Conservation (phyloP, 2,797 vertebrate genomes). For the Mionectes olivaceus region DNA sequence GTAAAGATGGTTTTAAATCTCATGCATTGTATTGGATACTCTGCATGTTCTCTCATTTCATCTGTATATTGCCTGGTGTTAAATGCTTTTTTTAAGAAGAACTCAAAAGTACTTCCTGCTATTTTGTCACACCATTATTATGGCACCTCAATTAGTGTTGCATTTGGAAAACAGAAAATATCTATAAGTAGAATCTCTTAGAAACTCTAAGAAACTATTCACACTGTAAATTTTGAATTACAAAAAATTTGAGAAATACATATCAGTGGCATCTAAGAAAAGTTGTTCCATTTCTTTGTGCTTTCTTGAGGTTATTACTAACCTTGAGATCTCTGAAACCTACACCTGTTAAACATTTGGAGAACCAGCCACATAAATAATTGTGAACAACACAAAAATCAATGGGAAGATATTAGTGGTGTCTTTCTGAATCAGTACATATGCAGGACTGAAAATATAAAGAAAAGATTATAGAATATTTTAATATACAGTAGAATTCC, state of each 20-base stretch:
- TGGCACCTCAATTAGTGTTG: neutral
- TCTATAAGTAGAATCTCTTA: neutral
- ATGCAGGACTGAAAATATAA: neutral
- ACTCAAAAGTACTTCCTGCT: neutral
- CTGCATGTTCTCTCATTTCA: neutral
- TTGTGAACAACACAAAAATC: neutral
- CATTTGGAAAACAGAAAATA: neutral
- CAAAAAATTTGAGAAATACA: neutral
- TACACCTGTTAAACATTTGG: neutral
- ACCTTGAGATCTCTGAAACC: neutral
- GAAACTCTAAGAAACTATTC: neutral
- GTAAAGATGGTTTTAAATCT: neutral
- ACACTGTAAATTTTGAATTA: neutral
- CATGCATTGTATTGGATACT: neutral
- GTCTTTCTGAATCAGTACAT: neutral
- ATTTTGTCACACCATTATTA: neutral
- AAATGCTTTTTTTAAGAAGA: neutral
- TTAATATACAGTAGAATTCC: neutral
- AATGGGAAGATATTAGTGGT: rapidly evolving
- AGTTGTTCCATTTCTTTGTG: neutral
- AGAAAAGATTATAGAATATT: neutral
- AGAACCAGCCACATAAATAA: neutral
- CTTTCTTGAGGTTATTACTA: neutral
- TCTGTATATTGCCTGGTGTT: neutral
- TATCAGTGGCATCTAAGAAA: neutral